Evolutionary conservation across 2,888 invertebrate species (phyloP).

Genomic region (Apotomis capreana): DNA sequence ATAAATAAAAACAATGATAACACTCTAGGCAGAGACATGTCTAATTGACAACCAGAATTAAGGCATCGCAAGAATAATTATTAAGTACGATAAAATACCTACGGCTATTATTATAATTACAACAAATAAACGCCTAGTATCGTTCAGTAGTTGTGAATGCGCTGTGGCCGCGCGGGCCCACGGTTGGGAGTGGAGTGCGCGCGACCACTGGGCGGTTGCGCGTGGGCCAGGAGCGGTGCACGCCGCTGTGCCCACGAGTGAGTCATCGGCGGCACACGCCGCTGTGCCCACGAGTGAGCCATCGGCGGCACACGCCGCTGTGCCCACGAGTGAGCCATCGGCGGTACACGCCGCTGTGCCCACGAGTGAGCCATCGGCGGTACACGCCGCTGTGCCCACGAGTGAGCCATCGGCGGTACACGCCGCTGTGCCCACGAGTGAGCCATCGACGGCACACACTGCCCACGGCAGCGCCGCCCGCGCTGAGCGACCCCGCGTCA

Average conservation of each 20-base stretch:
- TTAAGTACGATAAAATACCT: constrained; percentile 84
- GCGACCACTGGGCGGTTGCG: constrained; percentile 32
- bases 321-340: no score
- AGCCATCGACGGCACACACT: no score
- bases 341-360: not conserved
- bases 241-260: not conserved
- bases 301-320: not conserved
- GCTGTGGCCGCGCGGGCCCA: constrained; percentile 45
- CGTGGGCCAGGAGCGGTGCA: not conserved
- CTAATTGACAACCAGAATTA: constrained; percentile 85
- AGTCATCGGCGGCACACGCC: no score
- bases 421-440: not conserved
- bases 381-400: not conserved
- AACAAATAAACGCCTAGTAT: constrained; percentile 80
- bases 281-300: not conserved
- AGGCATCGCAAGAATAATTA: constrained; percentile 85
- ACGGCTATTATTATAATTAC: constrained; percentile 83
- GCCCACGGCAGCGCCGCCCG: not conserved
- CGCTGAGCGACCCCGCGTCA: constrained; percentile 42
- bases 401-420: no score
- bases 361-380: not conserved
- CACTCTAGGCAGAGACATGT: constrained; percentile 83
- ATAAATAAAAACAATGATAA: constrained; percentile 82
- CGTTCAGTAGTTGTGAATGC: constrained; percentile 61
- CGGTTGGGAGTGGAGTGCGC: constrained; percentile 45